Conservation (phyloP, 2,797 vertebrate species). For the Tauraco hartlaubi region DNA sequence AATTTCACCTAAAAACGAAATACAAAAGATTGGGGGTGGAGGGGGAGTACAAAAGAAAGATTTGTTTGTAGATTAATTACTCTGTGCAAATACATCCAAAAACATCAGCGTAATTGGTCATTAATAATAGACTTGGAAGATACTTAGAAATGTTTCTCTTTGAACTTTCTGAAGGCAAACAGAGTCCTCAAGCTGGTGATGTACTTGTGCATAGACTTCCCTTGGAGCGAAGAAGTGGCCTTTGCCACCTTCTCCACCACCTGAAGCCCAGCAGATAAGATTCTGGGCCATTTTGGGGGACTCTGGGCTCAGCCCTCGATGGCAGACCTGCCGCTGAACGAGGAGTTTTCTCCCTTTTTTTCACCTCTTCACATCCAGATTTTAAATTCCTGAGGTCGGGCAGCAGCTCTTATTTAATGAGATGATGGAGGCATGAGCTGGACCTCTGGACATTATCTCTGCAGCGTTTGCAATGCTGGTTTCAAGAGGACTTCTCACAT, state of each 20-base stretch:
- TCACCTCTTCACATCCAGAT: background rate
- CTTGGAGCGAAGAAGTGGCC: background rate
- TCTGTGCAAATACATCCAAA: constrained; percentile 72
- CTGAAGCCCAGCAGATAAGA: background rate
- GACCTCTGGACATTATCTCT: background rate
- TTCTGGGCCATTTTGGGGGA: background rate
- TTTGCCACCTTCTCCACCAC: too few species aligned
- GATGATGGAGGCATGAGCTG: background rate
- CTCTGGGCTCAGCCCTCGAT: fast-evolving
- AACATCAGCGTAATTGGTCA: constrained; percentile 23
- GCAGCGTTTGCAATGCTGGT: background rate
- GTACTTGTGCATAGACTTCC: background rate
- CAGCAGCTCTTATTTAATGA: background rate
- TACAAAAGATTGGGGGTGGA: constrained; percentile 53
- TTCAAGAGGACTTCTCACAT: background rate
- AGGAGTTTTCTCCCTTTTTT: background rate
- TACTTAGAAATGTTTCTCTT: constrained; percentile 63
- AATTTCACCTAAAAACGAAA: constrained; percentile 71
- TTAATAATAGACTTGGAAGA: constrained; percentile 75
- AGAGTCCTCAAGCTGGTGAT: background rate
- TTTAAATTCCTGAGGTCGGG: background rate
- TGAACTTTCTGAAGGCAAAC: constrained; percentile 71
- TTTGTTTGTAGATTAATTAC: constrained; percentile 78
- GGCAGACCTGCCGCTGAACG: background rate
- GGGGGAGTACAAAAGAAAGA: constrained; percentile 68